Conservation (phyloP, 2,113 vertebrate genomes). For the Anser cygnoides region DNA sequence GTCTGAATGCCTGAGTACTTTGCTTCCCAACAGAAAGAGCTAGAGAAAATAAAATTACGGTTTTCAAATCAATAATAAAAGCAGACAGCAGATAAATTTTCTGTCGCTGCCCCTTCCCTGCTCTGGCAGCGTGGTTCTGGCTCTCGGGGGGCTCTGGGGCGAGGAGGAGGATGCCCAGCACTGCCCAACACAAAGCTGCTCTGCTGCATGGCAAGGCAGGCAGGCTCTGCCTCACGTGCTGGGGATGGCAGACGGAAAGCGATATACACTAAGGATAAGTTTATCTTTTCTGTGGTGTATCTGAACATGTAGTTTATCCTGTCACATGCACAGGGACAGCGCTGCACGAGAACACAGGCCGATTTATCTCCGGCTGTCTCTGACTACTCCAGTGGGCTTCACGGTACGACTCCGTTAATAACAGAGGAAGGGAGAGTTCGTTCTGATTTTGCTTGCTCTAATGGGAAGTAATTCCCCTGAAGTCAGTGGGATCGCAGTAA, state of each 20-base stretch:
- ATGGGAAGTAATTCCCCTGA: neutral
- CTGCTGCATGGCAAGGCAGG: neutral
- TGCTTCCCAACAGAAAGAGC: neutral
- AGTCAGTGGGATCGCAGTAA: neutral
- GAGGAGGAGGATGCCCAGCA: neutral
- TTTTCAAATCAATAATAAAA: neutral
- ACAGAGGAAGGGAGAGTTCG: neutral
- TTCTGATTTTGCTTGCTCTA: constrained; percentile 9
- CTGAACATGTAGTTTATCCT: neutral
- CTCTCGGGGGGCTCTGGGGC: neutral
- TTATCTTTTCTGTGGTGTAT: neutral
- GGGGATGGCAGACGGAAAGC: neutral
- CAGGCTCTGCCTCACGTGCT: neutral
- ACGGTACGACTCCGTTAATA: neutral
- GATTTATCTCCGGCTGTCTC: neutral
- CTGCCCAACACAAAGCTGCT: neutral
- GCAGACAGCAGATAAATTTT: neutral
- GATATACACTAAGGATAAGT: neutral
- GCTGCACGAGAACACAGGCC: neutral
- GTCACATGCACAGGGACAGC: neutral
- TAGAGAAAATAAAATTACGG: neutral
- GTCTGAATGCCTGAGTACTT: neutral
- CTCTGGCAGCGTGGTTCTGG: neutral
- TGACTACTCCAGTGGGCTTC: neutral
- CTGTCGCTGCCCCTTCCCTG: neutral